A percentile compares a stretch with the other conserved stretches of the same genome.
Conservation (phyloP, 2,113 vertebrate species). For the Callipepla squamata region DNA sequence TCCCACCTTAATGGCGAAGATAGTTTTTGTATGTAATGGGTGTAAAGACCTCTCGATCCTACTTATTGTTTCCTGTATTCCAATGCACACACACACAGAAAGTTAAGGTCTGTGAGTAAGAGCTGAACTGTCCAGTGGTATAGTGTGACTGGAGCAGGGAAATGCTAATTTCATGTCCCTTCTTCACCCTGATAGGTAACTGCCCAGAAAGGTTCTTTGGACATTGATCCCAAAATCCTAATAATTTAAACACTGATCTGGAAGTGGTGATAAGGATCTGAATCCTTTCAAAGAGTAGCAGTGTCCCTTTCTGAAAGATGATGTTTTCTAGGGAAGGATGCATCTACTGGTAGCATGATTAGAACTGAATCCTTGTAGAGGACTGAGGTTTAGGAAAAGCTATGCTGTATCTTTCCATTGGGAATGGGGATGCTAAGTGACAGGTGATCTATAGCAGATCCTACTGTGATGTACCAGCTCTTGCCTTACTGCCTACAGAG, state of each 20-base stretch:
- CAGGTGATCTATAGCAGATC: background rate
- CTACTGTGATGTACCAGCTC: background rate
- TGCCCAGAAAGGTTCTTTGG: background rate
- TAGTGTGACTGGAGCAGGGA: background rate
- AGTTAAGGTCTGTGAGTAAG: background rate
- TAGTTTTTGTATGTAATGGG: background rate
- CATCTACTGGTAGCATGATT: background rate
- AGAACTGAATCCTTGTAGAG: background rate
- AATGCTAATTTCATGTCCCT: background rate
- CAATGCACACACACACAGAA: background rate
- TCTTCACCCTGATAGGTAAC: background rate
- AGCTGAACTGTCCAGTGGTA: background rate
- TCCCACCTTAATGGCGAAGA: background rate
- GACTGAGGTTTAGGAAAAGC: background rate
- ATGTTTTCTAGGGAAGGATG: background rate
- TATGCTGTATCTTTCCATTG: background rate
- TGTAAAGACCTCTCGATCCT: background rate
- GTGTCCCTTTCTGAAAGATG: background rate
- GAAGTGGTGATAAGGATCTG: background rate
- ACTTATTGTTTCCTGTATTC: background rate
- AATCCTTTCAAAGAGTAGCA: background rate
- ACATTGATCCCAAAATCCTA: background rate
- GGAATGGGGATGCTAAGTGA: background rate
- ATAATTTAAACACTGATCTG: background rate
- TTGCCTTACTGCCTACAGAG: background rate